These are phyloP conservation scores for Tiaroga cobitis DNA, from an alignment of 2,797 vertebrate species.

Conservation along the genomic window DNA sequence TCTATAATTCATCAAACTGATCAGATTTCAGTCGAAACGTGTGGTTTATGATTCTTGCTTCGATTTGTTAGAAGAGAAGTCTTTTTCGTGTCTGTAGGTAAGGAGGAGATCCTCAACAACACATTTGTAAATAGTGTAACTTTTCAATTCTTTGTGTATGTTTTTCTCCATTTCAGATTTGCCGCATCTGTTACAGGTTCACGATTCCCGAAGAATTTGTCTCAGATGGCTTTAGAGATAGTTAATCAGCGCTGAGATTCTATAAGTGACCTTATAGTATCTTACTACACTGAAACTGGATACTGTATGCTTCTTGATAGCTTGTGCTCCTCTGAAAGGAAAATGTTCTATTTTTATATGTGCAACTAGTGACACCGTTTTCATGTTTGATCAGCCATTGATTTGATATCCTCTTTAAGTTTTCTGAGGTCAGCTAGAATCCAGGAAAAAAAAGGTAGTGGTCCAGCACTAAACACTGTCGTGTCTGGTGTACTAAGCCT, in stretches of 20 bases:
- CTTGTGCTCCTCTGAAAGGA: conserved; percentile 70
- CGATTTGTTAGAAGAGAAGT: conserved; percentile 24
- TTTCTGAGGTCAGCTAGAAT: conserved; percentile 34
- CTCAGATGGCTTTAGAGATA: conserved; percentile 45
- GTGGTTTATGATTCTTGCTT: conserved; percentile 25
- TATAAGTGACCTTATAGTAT: conserved; percentile 74
- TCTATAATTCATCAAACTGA: conserved; percentile 22
- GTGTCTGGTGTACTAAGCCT: conserved; percentile 52
- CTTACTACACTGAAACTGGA: conserved; percentile 68
- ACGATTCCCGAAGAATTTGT: conserved; percentile 39
- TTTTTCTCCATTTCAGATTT: conserved; percentile 49
- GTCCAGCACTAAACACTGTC: conserved; percentile 40
- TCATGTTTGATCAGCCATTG: conserved; percentile 47
- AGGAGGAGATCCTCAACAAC: conserved; percentile 15
- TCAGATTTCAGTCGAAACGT: background rate
- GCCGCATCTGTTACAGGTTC: conserved; percentile 36
- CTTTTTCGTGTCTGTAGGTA: conserved; percentile 26
- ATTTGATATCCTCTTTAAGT: conserved; percentile 25
- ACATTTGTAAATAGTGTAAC: conserved; percentile 60
- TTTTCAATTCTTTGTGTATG: conserved; percentile 41
- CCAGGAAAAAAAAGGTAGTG: conserved; percentile 5
- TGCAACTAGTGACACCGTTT: conserved; percentile 61
- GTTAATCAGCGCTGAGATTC: conserved; percentile 66
- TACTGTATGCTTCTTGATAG: conserved; percentile 67
- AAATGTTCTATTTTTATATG: conserved; percentile 82